phyloP scores from a whole-genome alignment of 2,888 invertebrate genomes.

The Esperia sulphurella region DNA sequence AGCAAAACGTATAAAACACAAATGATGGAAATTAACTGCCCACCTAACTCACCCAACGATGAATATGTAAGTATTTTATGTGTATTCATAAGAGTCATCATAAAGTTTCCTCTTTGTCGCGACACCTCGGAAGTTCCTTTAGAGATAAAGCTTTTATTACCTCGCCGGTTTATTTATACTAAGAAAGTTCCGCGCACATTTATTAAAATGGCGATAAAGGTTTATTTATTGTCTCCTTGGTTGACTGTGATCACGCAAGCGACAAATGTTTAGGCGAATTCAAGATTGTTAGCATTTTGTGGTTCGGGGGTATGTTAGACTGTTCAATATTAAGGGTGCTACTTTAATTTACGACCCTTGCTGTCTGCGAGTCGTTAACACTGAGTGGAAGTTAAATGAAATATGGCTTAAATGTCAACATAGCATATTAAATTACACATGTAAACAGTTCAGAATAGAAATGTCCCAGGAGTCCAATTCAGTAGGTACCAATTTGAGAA shows the following conservation, averaged over 20 bases:
- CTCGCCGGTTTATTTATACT: slow-evolving; percentile 57
- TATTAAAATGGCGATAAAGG: slow-evolving; percentile 75
- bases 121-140: slow-evolving; percentile 29
- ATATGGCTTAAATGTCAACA: too few species aligned
- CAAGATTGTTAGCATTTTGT: neutral
- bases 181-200: slow-evolving; percentile 62
- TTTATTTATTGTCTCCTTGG: slow-evolving; percentile 69
- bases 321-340: too few species aligned
- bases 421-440: too few species aligned
- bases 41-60: slow-evolving; percentile 9
- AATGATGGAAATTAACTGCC: slow-evolving; percentile 19
- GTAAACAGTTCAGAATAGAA: too few species aligned
- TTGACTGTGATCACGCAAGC: slow-evolving; percentile 60
- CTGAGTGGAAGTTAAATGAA: too few species aligned
- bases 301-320: neutral
- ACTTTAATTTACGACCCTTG: too few species aligned
- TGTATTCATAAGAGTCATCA: slow-evolving; percentile 41
- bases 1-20: neutral
- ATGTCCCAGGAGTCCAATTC: too few species aligned
- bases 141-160: slow-evolving; percentile 57
- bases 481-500: too few species aligned
- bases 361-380: too few species aligned
- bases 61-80: slow-evolving; percentile 32
- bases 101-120: slow-evolving; percentile 41
- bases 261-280: slow-evolving; percentile 20